Evolutionary conservation across 2,797 vertebrate genomes (phyloP).

Genomic region (Anniella stebbinsi): DNA sequence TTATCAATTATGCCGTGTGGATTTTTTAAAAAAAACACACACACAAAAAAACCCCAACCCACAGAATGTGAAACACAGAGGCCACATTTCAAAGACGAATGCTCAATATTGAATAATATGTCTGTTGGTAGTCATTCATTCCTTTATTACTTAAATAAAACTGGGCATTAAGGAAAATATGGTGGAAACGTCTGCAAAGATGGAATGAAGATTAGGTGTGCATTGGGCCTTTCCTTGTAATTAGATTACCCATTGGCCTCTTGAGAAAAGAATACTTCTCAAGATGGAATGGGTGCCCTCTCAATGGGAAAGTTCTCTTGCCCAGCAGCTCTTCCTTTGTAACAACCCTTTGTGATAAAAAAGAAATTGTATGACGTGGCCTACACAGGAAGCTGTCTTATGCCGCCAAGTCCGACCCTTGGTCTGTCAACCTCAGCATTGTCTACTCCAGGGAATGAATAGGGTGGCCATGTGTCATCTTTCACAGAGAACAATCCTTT

Average conservation of each 20-base stretch:
- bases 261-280: not conserved
- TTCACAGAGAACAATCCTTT: too few species aligned
- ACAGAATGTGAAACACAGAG: slow-evolving; percentile 45
- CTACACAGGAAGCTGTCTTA: too few species aligned
- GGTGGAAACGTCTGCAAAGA: not conserved
- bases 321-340: not conserved
- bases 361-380: too few species aligned
- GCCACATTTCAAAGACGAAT: slow-evolving; percentile 33
- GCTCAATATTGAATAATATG: slow-evolving; percentile 44
- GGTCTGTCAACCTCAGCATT: too few species aligned
- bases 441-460: too few species aligned
- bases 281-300: not conserved
- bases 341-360: not conserved
- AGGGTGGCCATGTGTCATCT: too few species aligned
- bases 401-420: too few species aligned
- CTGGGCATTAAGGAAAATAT: slow-evolving; percentile 32
- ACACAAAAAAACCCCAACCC: not conserved
- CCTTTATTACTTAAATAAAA: slow-evolving; percentile 55
- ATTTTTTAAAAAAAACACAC: slow-evolving; percentile 57
- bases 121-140: slow-evolving; percentile 58
- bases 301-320: not conserved
- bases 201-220: slow-evolving; percentile 39
- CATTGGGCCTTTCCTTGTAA: not conserved
- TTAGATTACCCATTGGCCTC: slow-evolving; percentile 21
- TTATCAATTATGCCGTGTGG: slow-evolving; percentile 60